Evolutionary conservation across 2,797 vertebrate genomes (phyloP).

Genomic region (Gambusia yucatana): DNA sequence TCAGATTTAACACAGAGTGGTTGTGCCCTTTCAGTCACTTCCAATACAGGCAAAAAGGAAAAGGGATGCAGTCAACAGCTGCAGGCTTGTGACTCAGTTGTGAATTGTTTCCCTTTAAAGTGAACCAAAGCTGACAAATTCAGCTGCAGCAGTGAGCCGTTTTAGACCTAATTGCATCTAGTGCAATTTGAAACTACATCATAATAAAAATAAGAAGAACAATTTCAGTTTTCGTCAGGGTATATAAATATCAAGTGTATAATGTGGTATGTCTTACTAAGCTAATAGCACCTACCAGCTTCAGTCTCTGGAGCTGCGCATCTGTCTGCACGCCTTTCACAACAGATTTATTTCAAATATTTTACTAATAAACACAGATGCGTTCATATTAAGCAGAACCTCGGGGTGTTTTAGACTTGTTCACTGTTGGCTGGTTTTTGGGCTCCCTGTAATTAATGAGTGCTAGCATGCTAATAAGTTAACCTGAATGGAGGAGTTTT

Average conservation of each 20-base stretch:
- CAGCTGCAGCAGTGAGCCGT: slow-evolving; percentile 13
- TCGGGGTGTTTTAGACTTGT: neutral
- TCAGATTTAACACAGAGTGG: slow-evolving; percentile 16
- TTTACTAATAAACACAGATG: neutral
- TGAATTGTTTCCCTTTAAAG: slow-evolving; percentile 55
- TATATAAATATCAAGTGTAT: neutral
- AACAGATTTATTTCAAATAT: neutral
- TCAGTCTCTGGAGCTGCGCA: slow-evolving; percentile 5
- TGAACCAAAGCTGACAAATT: slow-evolving; percentile 56
- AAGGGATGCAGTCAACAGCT: slow-evolving; percentile 66
- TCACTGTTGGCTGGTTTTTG: neutral
- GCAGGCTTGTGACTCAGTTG: slow-evolving; percentile 74
- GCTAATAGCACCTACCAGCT: neutral
- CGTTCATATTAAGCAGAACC: neutral
- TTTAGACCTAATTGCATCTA: slow-evolving; percentile 17
- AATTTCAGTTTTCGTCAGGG: neutral
- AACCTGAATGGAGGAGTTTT: neutral
- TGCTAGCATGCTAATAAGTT: neutral
- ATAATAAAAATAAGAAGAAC: neutral
- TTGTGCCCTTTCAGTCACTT: slow-evolving; percentile 72
- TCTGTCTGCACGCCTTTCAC: neutral
- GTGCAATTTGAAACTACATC: neutral
- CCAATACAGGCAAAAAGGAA: slow-evolving; percentile 53
- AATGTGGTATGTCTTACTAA: neutral
- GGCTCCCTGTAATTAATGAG: neutral